phyloP scores from a whole-genome alignment of 2,888 invertebrate species.

The Altica lythri region DNA sequence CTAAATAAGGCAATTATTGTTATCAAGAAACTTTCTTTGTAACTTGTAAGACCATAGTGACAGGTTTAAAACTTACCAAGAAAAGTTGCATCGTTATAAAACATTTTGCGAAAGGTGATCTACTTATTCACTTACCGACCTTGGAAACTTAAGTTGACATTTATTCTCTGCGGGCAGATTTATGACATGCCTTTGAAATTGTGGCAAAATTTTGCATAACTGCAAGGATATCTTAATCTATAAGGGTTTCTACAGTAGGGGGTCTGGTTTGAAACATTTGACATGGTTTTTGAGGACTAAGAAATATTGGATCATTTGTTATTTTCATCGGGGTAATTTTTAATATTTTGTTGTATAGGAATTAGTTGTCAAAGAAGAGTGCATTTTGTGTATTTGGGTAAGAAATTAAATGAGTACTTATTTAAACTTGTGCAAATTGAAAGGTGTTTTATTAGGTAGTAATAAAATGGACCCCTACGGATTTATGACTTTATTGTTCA shows the following conservation, averaged over 20 bases:
- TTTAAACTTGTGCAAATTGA: too few relatives aligned
- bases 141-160: constrained; percentile 36
- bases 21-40: constrained; percentile 13
- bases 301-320: constrained; percentile 27
- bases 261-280: constrained; percentile 38
- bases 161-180: constrained; percentile 39
- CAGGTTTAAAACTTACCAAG: constrained; percentile 15
- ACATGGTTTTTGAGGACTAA: constrained; percentile 19
- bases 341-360: constrained; percentile 19
- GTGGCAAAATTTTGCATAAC: constrained; percentile 49
- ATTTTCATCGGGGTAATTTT: constrained; percentile 26
- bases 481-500: too few relatives aligned
- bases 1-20: constrained; percentile 9
- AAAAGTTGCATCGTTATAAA: constrained; percentile 31
- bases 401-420: too few relatives aligned
- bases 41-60: too few relatives aligned
- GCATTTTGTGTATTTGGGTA: too few relatives aligned
- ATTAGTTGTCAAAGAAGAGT: too few relatives aligned
- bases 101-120: constrained; percentile 36
- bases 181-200: constrained; percentile 41
- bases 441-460: too few relatives aligned
- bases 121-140: constrained; percentile 32
- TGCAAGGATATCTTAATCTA: constrained; percentile 47
- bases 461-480: too few relatives aligned
- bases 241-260: constrained; percentile 34